Evolutionary conservation across 2,888 invertebrate species (phyloP), one percentile per base, ranked within the genome.

Genomic region (Drosophila mayaguana): DNA sequence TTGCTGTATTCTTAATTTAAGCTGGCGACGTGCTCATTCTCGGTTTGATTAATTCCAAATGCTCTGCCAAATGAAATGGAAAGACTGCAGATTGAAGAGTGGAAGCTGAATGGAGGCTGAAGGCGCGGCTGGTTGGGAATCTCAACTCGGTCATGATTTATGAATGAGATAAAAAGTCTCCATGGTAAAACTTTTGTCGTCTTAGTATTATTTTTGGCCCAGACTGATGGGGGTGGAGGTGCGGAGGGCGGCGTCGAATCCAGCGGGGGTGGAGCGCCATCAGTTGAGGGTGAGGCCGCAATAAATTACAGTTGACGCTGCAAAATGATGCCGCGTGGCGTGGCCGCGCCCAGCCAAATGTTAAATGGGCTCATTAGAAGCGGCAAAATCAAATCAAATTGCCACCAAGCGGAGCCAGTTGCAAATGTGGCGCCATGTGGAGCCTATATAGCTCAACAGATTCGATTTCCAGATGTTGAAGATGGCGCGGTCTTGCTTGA

Each of bases 111-210:
- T 32, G 11, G 32, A 56, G 28, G 32, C 12, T 45, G n/a, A 22
- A 25, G 6, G 46, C 1, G 11, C 25, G 14, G 11, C 53, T 36
- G 22, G 34, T 14, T 32, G 50, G 3, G 32, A 32, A 22, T 57
- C 55, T 28, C 56, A 80, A 86, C 78, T 83, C 70, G 78, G 38
- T 55, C 68, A 68, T 81, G 86, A 86, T 86, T 82, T 84, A 83
- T 84, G 87, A 75, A 79, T 63, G 75, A 78, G 84, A 87, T 81
- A 81, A 86, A 83, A 80, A 66, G 67, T 77, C 81, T 67, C 83
- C 75, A 72, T 81, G 72, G 69, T 48, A 63, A 84, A 84, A 87
- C 14, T 63, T 85, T 82, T 82, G 34, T 55, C 63, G 34, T 50
- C 64, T 36, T 43, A 48, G 34, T 14, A 75, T 78, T 78, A 78